Conservation (phyloP, 2,888 invertebrate genomes). For the Neoaliturus tenellus region DNA sequence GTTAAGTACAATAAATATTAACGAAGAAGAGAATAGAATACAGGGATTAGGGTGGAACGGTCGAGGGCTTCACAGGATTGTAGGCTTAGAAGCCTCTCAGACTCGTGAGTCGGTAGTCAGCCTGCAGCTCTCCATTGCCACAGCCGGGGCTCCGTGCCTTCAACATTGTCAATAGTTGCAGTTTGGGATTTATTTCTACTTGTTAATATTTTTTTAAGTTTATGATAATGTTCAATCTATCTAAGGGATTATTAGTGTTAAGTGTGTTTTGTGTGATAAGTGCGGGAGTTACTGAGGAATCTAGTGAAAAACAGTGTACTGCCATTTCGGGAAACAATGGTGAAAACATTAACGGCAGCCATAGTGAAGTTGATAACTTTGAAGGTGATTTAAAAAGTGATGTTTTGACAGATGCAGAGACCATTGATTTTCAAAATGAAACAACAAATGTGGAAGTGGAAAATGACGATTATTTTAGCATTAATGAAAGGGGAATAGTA, state of each 20-base stretch:
- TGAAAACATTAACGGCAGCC: no score
- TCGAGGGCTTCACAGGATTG: background rate
- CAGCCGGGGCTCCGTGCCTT: background rate
- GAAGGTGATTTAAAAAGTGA: no score
- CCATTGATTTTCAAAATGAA: no score
- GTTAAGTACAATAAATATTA: constrained; percentile 5
- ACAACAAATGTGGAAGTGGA: no score
- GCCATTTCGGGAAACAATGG: background rate
- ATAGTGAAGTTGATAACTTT: no score
- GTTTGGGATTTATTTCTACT: background rate
- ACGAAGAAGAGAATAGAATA: background rate
- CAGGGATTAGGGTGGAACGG: background rate
- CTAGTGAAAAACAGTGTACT: no score
- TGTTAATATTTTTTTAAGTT: background rate
- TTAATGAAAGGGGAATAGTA: no score
- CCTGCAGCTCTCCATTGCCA: background rate
- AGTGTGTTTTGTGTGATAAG: background rate
- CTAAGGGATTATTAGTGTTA: background rate
- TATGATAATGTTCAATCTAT: background rate
- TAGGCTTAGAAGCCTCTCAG: constrained; percentile 29
- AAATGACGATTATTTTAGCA: no score
- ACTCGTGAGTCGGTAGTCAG: background rate
- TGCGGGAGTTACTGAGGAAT: background rate
- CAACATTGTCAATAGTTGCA: background rate
- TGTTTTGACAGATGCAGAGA: no score